Base-by-base conservation (phyloP, 2,797 vertebrate genomes). In the Ciconia nigra region DNA sequence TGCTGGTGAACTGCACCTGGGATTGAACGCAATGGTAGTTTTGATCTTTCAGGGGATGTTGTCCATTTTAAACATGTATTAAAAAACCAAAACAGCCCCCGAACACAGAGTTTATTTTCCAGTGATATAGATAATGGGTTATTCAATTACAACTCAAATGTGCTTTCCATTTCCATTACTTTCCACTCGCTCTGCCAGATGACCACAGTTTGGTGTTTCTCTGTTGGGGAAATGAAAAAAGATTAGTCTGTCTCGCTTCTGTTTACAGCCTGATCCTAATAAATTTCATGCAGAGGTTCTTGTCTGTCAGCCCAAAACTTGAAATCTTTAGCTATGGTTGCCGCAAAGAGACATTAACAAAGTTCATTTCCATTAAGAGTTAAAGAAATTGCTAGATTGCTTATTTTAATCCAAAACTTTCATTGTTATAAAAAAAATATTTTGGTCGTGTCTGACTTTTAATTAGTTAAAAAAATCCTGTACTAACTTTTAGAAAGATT, bases 121-220 rank as follows among this genome's bases (percentile, higher is more conserved):
- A 90, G 33, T 86, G 35, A 46, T 83, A 86, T 8, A 88, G 93
- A 82, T 87, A 94, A 87, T 22, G 54, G 63, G 76, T 92, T 96
- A 86, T 72, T 86, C 65, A 91, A 72, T 93, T 82, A 84, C 70
- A 94, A 51, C 18, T 73, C 25, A 74, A 69, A 85, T 63, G 49
- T 72, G 44, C 17, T 95, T 97, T 96, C 92, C 94, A 83, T 93
- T 97, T 91, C 88, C 67, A 89, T 29, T 65, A 28, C 42, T 96
- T 97, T 96, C 92, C 94, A 51, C 87, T 81, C 59, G 10, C 12
- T 88, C 26, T 89, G 81, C 82, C 93, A 94, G 74, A 44, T 67
- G 61, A 87, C 29, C 66, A 79, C 6, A 44, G 11, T 77, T 95
- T 80, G 74, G 63, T 76, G 63, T 78, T 92, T 70, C 71, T 70